Conservation (phyloP, 1,140 invertebrate species). For the Drosophila mojavensis region DNA sequence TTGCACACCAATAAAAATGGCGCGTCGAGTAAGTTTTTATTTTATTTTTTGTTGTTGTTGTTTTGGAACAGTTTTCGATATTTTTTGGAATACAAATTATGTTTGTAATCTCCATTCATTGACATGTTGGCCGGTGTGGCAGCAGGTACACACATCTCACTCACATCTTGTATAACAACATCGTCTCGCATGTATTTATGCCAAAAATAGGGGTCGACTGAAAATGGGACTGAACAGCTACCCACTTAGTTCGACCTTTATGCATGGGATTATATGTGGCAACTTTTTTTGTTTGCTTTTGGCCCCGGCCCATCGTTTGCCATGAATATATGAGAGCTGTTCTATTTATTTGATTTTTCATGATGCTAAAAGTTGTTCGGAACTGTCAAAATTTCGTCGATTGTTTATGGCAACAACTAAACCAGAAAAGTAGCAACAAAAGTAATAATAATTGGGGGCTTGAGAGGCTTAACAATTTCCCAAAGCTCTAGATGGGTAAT, state of each 20-base stretch:
- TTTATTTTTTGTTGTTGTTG: too few relatives aligned
- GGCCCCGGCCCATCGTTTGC: slow-evolving; percentile 72
- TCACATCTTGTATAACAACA: slow-evolving; percentile 1
- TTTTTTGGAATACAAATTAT: slow-evolving; percentile 79
- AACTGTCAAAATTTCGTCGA: slow-evolving; percentile 15
- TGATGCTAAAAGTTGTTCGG: slow-evolving; percentile 20
- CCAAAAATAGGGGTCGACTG: slow-evolving; percentile 28
- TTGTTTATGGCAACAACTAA: slow-evolving; percentile 20
- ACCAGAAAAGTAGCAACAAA: slow-evolving; percentile 6
- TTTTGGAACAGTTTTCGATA: slow-evolving; percentile 75
- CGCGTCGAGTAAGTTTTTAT: slow-evolving; percentile 67
- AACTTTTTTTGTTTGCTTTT: slow-evolving; percentile 55
- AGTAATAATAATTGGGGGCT: background rate
- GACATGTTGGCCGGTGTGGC: slow-evolving; percentile 41
- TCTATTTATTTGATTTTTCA: slow-evolving; percentile 33
- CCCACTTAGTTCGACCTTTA: slow-evolving; percentile 65
- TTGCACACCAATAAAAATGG: slow-evolving; percentile 25
- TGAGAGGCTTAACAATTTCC: background rate
- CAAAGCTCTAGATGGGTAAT: too few relatives aligned
- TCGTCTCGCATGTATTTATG: slow-evolving; percentile 41
- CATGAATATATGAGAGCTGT: slow-evolving; percentile 78
- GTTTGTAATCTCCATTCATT: slow-evolving; percentile 82
- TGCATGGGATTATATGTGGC: slow-evolving; percentile 51
- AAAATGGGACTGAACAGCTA: background rate
- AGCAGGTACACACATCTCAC: slow-evolving; percentile 23